Evolutionary conservation across 2,888 invertebrate species (phyloP).

Genomic region (Chironomus riparius): DNA sequence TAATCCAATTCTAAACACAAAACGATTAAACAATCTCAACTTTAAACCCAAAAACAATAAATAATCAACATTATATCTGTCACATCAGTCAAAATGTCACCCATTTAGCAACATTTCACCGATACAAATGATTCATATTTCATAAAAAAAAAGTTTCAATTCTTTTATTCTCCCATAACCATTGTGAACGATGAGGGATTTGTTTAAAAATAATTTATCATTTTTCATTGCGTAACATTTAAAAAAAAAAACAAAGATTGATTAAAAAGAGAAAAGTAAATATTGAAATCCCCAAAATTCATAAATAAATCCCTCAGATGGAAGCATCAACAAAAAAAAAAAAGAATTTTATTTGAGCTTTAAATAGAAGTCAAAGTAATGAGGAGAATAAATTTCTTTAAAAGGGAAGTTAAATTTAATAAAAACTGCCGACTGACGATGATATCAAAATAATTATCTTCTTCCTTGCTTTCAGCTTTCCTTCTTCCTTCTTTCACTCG

Average conservation of each 20-base stretch:
- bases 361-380: not conserved
- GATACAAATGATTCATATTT: too few species aligned
- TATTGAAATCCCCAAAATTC: not conserved
- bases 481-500: not conserved
- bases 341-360: constrained; percentile 4
- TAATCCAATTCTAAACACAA: too few species aligned
- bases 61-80: too few species aligned
- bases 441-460: constrained; percentile 26
- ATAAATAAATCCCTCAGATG: not conserved
- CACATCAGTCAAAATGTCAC: too few species aligned
- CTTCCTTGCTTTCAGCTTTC: not conserved
- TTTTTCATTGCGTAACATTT: not conserved
- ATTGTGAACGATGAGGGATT: not conserved
- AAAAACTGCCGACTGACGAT: constrained; percentile 19
- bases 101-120: too few species aligned
- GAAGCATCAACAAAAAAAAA: not conserved
- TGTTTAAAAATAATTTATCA: not conserved
- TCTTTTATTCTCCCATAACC: not conserved
- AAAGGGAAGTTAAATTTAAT: constrained; percentile 23
- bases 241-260: not conserved
- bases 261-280: not conserved
- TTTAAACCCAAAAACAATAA: too few species aligned
- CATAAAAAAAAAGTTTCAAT: not conserved
- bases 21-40: too few species aligned
- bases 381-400: not conserved